Evolutionary conservation across 1,140 invertebrate genomes (phyloP).

Genomic region (Drosophila nigrodunni): DNA sequence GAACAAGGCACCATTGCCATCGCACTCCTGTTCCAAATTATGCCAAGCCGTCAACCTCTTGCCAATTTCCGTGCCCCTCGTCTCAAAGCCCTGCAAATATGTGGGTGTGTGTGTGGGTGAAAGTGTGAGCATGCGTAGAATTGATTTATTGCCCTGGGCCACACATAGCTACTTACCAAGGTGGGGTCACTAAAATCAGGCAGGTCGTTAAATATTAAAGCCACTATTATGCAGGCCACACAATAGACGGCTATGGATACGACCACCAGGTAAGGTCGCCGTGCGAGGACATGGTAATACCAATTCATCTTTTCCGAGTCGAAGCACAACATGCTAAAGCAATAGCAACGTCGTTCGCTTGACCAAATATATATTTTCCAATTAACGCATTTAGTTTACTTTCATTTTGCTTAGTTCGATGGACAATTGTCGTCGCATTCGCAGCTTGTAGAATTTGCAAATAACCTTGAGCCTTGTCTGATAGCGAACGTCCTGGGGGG

Average conservation of each 20-base stretch:
- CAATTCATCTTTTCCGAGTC: constrained; percentile 85
- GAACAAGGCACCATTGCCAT: constrained; percentile 88
- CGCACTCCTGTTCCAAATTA: constrained; percentile 91
- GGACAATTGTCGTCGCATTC: neutral
- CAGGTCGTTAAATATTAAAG: constrained; percentile 88
- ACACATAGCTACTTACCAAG: constrained; percentile 85
- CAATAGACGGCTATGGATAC: constrained; percentile 89
- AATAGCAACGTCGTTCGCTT: constrained; percentile 8
- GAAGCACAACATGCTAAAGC: constrained; percentile 64
- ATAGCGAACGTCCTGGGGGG: constrained; percentile 41
- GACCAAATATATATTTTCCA: neutral
- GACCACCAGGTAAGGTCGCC: constrained; percentile 91
- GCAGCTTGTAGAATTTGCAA: constrained; percentile 21
- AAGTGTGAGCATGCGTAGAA: constrained; percentile 50
- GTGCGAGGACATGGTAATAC: constrained; percentile 89
- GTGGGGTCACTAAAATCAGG: constrained; percentile 92
- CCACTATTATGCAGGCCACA: constrained; percentile 89
- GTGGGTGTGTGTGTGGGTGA: neutral
- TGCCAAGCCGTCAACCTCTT: constrained; percentile 92
- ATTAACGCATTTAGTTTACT: constrained; percentile 22
- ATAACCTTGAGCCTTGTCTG: constrained; percentile 54
- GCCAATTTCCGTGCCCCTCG: constrained; percentile 92
- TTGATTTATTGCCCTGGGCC: constrained; percentile 18
- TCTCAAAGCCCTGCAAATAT: constrained; percentile 90
- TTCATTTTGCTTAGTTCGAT: constrained; percentile 25